phyloP scores from a whole-genome alignment of 2,797 vertebrate species.

The Malacoraja senta region DNA sequence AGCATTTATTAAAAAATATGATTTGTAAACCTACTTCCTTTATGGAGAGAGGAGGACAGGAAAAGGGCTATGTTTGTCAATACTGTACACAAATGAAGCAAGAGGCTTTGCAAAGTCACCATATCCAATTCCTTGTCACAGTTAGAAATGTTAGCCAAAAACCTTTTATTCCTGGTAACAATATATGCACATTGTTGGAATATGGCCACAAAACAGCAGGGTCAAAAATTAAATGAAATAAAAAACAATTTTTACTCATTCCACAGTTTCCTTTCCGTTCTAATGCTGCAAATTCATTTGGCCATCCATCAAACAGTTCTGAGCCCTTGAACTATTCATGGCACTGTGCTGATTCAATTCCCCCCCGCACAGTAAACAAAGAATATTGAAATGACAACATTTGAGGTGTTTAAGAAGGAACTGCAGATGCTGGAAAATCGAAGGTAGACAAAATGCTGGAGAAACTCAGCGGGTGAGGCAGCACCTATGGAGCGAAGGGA shows the following conservation, averaged over 20 bases:
- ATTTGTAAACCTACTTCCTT: not conserved
- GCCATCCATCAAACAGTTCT: not conserved
- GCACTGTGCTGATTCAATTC: constrained; percentile 10
- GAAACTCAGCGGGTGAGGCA: no score
- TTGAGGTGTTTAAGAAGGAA: not conserved
- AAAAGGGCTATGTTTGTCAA: not conserved
- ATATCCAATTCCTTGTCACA: no score
- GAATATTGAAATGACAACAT: constrained; percentile 15
- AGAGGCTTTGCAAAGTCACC: not conserved
- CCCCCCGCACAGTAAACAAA: not conserved
- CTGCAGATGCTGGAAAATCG: no score
- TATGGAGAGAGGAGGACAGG: not conserved
- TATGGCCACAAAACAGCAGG: not conserved
- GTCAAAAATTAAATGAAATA: not conserved
- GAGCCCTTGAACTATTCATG: constrained; percentile 20
- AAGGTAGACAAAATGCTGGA: no score
- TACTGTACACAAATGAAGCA: not conserved
- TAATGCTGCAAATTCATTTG: not conserved
- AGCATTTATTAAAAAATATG: not conserved
- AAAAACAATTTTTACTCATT: not conserved
- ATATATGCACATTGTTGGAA: not conserved
- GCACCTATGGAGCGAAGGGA: no score
- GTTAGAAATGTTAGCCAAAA: not conserved
- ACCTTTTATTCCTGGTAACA: not conserved
- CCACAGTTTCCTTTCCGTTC: not conserved